Evolutionary conservation across 2,113 vertebrate genomes (phyloP).

Genomic region (Leucosticte australis): DNA sequence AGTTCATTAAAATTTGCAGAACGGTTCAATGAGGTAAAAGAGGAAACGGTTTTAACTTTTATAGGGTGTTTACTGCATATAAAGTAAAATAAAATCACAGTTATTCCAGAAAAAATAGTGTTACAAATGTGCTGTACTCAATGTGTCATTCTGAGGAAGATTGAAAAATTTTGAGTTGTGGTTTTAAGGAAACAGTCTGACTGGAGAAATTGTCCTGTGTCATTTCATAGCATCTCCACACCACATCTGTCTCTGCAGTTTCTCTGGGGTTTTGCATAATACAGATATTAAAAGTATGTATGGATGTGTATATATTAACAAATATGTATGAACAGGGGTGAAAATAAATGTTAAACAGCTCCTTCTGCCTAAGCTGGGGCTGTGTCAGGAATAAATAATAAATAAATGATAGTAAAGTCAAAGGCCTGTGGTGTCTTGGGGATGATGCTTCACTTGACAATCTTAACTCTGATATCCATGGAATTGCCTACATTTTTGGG

Average conservation of each 20-base stretch:
- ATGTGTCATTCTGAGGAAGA: neutral
- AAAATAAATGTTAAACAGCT: neutral
- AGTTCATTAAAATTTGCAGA: slow-evolving; percentile 39
- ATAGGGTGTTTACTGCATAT: neutral
- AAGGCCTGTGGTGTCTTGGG: neutral
- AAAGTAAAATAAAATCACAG: neutral
- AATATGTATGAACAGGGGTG: neutral
- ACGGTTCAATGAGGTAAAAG: neutral
- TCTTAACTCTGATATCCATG: accelerated
- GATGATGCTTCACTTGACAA: neutral
- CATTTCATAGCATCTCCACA: neutral
- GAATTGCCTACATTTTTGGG: neutral
- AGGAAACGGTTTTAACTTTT: slow-evolving; percentile 6
- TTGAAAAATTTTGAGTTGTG: neutral
- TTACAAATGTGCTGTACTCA: neutral
- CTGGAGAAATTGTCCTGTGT: neutral
- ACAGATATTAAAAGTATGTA: accelerated
- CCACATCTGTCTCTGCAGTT: accelerated
- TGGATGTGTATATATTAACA: neutral
- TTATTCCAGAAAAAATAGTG: neutral
- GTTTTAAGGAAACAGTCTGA: neutral
- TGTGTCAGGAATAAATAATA: neutral
- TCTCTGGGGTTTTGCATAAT: neutral
- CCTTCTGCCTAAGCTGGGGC: neutral
- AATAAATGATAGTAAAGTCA: neutral